Percentiles rank a stretch among this genome's conserved stretches.
These are phyloP conservation scores for Coleophora deauratella DNA, from an alignment of 2,888 invertebrate genomes.

Conservation along the genomic window DNA sequence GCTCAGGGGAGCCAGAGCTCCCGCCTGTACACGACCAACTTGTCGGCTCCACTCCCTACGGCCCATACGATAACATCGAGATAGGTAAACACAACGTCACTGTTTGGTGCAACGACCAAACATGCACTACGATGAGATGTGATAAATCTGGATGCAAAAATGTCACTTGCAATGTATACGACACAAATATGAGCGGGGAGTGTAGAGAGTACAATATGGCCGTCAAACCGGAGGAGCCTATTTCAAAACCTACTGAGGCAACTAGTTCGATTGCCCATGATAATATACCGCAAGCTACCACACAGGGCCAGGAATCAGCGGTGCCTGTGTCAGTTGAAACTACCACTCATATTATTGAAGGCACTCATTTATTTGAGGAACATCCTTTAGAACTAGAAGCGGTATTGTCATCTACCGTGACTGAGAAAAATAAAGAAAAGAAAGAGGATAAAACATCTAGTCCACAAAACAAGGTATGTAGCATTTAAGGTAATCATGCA, in stretches of 20 bases:
- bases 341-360: conserved; percentile 10
- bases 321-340: not conserved
- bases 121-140: conserved; percentile 61
- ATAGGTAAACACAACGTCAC: conserved; percentile 50
- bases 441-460: conserved; percentile 13
- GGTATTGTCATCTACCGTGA: conserved; percentile 47
- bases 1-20: conserved; percentile 27
- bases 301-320: conserved; percentile 10
- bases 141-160: conserved; percentile 47
- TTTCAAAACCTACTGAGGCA: conserved; percentile 20
- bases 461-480: conserved; percentile 27
- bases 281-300: conserved; percentile 12
- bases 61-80: conserved; percentile 34
- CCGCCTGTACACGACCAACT: conserved; percentile 30
- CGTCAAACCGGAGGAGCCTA: conserved; percentile 28
- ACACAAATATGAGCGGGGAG: conserved; percentile 58
- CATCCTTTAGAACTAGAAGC: conserved; percentile 48
- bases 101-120: conserved; percentile 65
- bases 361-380: conserved; percentile 31
- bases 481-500: too few species aligned
- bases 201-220: conserved; percentile 50
- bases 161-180: conserved; percentile 61
- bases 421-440: conserved; percentile 14
- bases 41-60: conserved; percentile 26
- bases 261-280: conserved; percentile 11